phyloP scores from a whole-genome alignment of 2,888 invertebrate genomes.

The Aphodius sticticus region DNA sequence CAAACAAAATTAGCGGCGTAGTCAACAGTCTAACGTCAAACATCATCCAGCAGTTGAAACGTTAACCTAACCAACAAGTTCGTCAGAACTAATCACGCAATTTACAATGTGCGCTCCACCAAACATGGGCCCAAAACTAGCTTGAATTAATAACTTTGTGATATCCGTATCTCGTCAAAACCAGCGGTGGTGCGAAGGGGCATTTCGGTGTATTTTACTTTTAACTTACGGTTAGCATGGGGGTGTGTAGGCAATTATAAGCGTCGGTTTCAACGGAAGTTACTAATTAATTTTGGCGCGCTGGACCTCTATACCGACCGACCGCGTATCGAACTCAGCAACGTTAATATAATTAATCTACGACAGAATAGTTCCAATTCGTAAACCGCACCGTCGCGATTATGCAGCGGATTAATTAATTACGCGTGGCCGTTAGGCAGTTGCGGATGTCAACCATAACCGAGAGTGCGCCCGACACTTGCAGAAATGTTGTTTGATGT shows the following conservation, averaged over 20 bases:
- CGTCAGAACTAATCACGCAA: background rate
- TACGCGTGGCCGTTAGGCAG: conserved; percentile 15
- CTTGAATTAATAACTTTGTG: background rate
- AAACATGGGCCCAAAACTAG: background rate
- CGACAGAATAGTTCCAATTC: conserved; percentile 22
- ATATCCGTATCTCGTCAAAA: background rate
- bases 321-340: background rate
- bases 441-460: background rate
- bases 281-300: conserved; percentile 19
- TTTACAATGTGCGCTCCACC: background rate
- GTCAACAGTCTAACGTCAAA: background rate
- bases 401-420: conserved; percentile 22
- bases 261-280: background rate
- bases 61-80: background rate
- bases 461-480: too few species aligned
- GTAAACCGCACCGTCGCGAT: conserved; percentile 10
- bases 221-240: background rate
- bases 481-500: too few species aligned
- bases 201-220: background rate
- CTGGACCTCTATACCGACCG: conserved; percentile 5
- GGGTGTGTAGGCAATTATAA: background rate
- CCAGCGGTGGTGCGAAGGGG: background rate
- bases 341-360: conserved; percentile 19
- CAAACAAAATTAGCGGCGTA: too few species aligned
- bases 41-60: background rate